A percentile compares a stretch with the other conserved stretches of the same genome.
phyloP scores from a whole-genome alignment of 2,113 vertebrate genomes.

The Naja naja region DNA sequence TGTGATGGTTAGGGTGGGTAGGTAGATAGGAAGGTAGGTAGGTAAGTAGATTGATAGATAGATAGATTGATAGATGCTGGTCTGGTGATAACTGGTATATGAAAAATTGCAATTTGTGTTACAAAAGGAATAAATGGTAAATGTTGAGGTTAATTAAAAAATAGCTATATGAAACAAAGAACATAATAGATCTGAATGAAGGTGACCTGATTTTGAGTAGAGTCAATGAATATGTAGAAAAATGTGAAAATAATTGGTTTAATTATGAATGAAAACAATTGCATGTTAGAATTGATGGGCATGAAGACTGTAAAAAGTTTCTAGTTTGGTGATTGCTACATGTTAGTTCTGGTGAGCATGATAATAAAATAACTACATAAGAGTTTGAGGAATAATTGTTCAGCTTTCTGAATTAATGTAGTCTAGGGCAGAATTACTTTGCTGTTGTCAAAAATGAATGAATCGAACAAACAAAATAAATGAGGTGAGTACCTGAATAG shows the following conservation, averaged over 20 bases:
- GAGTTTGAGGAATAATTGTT: background rate
- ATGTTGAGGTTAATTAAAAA: too few relatives aligned
- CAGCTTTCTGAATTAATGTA: background rate
- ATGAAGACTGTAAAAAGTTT: background rate
- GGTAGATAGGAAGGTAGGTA: too few relatives aligned
- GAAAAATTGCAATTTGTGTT: too few relatives aligned
- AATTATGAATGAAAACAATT: too few relatives aligned
- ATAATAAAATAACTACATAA: background rate
- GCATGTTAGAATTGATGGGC: too few relatives aligned
- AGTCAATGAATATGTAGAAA: background rate
- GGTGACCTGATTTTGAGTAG: background rate
- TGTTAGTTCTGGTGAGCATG: background rate
- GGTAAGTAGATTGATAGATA: too few relatives aligned
- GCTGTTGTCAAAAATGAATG: background rate
- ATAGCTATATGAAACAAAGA: too few relatives aligned
- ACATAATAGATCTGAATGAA: background rate
- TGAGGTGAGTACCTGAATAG: background rate
- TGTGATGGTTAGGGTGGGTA: background rate
- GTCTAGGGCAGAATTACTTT: background rate
- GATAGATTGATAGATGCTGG: too few relatives aligned
- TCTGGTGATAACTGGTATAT: too few relatives aligned
- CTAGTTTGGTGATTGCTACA: background rate
- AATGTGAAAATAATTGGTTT: background rate
- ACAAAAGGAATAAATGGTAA: too few relatives aligned
- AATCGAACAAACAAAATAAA: background rate